These are phyloP conservation scores for Henricia sp. DNA, from an alignment of 53 echinoderm and acorn worm species.

Conservation along the genomic window DNA sequence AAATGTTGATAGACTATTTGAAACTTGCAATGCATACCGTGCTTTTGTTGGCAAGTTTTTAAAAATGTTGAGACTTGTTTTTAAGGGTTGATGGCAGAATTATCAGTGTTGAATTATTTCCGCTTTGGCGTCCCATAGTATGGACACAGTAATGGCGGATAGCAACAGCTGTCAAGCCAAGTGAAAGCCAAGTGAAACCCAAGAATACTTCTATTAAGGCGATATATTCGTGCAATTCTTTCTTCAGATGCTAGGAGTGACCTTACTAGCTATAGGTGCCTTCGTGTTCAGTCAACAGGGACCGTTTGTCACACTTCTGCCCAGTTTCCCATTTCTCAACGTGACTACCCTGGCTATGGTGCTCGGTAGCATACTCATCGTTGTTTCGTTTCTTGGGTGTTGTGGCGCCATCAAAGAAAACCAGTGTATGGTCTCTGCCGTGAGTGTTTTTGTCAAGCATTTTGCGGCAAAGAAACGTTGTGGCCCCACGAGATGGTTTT, in stretches of 20 bases:
- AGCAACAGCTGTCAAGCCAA: too few relatives aligned
- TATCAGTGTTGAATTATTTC: too few relatives aligned
- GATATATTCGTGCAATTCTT: not conserved
- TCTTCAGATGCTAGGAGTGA: slow-evolving; percentile 72
- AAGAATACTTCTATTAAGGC: too few relatives aligned
- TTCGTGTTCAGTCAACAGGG: slow-evolving; percentile 78
- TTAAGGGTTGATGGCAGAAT: too few relatives aligned
- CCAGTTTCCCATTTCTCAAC: slow-evolving; percentile 87
- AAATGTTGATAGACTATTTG: too few relatives aligned
- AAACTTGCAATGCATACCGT: too few relatives aligned
- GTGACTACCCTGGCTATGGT: slow-evolving; percentile 84
- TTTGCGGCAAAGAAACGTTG: not conserved
- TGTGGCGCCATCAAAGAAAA: slow-evolving; percentile 78
- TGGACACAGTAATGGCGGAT: too few relatives aligned
- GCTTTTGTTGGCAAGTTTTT: too few relatives aligned
- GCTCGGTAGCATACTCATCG: slow-evolving; percentile 71
- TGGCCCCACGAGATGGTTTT: too few relatives aligned
- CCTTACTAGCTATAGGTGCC: slow-evolving; percentile 73
- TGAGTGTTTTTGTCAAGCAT: slow-evolving; percentile 2
- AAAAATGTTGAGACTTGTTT: too few relatives aligned
- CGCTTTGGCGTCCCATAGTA: too few relatives aligned
- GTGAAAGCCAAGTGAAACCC: too few relatives aligned
- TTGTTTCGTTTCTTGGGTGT: slow-evolving; percentile 80
- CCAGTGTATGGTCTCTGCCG: not conserved
- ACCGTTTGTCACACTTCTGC: slow-evolving; percentile 86